phyloP scores from a whole-genome alignment of 2,113 vertebrate species.

The Heterochromis multidens region DNA sequence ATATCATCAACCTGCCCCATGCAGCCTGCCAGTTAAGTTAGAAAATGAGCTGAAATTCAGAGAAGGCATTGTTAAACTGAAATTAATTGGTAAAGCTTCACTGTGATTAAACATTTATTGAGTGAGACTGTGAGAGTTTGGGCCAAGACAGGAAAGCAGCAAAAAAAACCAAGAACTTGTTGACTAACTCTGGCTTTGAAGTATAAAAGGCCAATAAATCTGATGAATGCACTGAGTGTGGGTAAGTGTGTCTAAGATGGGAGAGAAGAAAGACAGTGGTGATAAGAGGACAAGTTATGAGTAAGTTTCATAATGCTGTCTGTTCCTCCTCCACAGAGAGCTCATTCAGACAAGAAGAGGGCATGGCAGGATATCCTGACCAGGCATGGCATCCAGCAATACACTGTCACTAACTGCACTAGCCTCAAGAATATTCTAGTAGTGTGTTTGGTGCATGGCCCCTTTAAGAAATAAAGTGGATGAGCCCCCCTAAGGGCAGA shows the following conservation, averaged over 20 bases:
- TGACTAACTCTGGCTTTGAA: background rate
- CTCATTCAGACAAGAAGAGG: slow-evolving; percentile 34
- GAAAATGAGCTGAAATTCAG: background rate
- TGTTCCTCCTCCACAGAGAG: slow-evolving; percentile 39
- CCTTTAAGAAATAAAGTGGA: slow-evolving; percentile 66
- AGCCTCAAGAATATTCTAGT: background rate
- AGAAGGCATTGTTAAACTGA: background rate
- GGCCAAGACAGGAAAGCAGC: background rate
- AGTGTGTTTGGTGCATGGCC: background rate
- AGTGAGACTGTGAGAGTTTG: background rate
- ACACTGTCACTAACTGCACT: background rate
- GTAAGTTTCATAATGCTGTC: slow-evolving; percentile 40
- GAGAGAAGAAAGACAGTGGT: background rate
- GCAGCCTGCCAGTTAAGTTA: background rate
- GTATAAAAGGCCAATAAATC: background rate
- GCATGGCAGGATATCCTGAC: slow-evolving; percentile 62
- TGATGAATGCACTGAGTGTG: background rate
- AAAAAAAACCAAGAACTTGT: background rate
- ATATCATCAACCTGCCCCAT: background rate
- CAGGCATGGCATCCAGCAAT: slow-evolving; percentile 17
- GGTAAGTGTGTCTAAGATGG: background rate
- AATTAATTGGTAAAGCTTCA: background rate
- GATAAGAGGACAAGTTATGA: slow-evolving; percentile 41
- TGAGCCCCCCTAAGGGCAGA: slow-evolving; percentile 31
- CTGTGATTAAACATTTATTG: background rate